These are phyloP conservation scores for Nematopogon swammerdamellus DNA, from an alignment of 2,888 invertebrate species.

Conservation along the genomic window DNA sequence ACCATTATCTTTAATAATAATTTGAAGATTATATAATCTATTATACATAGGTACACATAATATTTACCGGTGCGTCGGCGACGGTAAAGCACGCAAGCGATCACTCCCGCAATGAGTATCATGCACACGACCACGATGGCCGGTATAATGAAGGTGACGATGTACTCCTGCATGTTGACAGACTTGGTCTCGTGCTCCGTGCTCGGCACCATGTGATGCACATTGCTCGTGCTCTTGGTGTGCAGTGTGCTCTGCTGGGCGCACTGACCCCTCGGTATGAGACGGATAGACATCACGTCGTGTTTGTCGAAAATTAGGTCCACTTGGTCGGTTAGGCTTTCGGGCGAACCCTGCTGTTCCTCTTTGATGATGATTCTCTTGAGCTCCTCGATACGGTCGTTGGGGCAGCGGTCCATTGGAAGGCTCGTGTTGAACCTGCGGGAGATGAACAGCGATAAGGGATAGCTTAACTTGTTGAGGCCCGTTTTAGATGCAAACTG, in stretches of 20 bases:
- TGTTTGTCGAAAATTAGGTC: conserved; percentile 68
- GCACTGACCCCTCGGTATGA: conserved; percentile 61
- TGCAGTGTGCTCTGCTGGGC: conserved; percentile 42
- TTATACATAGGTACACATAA: no score
- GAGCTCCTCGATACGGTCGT: conserved; percentile 69
- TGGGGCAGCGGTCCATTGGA: conserved; percentile 70
- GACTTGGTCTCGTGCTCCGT: background rate
- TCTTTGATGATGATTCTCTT: conserved; percentile 68
- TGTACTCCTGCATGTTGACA: conserved; percentile 47
- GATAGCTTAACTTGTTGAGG: no score
- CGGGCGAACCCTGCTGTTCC: conserved; percentile 38
- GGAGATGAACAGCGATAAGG: no score
- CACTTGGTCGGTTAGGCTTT: conserved; percentile 52
- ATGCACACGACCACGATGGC: conserved; percentile 85
- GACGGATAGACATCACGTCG: conserved; percentile 63
- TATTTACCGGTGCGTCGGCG: conserved; percentile 74
- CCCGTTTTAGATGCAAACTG: no score
- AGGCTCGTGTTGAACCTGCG: conserved; percentile 73
- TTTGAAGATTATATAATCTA: no score
- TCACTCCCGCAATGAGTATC: conserved; percentile 80
- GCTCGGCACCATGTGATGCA: conserved; percentile 9
- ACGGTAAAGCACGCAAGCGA: conserved; percentile 86
- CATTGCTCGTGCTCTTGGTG: conserved; percentile 17
- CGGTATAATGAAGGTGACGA: conserved; percentile 85
- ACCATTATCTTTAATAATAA: no score